These are phyloP conservation scores for Mustela lutreola DNA, from an alignment of 2,113 vertebrate species.

Conservation along the genomic window DNA sequence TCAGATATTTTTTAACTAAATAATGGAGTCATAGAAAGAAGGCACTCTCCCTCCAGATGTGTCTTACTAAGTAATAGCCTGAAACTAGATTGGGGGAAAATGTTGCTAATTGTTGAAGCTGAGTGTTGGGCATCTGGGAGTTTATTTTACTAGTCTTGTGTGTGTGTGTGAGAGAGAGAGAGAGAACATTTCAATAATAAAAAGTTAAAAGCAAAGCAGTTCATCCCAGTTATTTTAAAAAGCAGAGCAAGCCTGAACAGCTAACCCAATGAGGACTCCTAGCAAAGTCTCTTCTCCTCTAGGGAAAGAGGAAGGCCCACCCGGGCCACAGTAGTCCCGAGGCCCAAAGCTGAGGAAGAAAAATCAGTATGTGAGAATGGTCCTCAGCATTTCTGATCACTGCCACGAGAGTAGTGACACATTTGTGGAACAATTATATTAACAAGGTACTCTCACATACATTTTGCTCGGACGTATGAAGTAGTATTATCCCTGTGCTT, in stretches of 20 bases:
- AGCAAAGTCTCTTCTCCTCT: not conserved
- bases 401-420: not conserved
- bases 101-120: not conserved
- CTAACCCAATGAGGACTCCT: not conserved
- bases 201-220: constrained; percentile 17
- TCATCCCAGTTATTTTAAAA: not conserved
- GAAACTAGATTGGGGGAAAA: not conserved
- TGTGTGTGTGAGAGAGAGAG: not conserved
- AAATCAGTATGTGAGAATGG: not conserved
- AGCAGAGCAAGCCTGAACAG: not conserved
- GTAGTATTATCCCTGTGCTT: not conserved
- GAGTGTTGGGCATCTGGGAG: not conserved
- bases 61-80: not conserved
- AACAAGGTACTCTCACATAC: not conserved
- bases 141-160: not conserved
- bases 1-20: constrained; percentile 2
- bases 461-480: not conserved
- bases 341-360: not conserved
- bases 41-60: not conserved
- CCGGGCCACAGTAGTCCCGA: not conserved
- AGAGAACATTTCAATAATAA: not conserved
- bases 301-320: not conserved
- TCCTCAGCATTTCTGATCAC: not conserved
- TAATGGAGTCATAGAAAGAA: not conserved
- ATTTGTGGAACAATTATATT: not conserved